A percentile compares a stretch with the other conserved stretches of the same genome.
Conservation (phyloP, 2,888 invertebrate species). For the Drosophila siamana region DNA sequence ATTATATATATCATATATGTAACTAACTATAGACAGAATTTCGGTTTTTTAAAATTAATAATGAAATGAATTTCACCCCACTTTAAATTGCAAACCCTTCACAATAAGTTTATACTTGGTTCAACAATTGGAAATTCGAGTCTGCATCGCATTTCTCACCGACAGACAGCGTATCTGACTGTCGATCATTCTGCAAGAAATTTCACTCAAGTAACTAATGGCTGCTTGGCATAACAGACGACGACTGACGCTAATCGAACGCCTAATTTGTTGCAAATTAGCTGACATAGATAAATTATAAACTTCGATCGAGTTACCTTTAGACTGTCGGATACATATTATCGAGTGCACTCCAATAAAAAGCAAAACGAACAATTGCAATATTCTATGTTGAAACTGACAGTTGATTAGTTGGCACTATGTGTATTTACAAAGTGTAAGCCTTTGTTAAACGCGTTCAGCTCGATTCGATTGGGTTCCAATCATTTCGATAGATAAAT, state of each 20-base stretch:
- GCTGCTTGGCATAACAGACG: slow-evolving; percentile 11
- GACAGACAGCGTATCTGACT: background rate
- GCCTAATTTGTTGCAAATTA: slow-evolving; percentile 48
- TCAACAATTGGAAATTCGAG: no score
- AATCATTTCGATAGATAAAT: slow-evolving; percentile 24
- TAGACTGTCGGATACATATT: slow-evolving; percentile 9
- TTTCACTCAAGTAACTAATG: slow-evolving; percentile 5
- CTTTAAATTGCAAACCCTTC: background rate
- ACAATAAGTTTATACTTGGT: no score
- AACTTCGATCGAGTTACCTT: slow-evolving; percentile 31
- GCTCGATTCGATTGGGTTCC: slow-evolving; percentile 41
- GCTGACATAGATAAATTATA: slow-evolving; percentile 38
- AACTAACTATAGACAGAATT: no score
- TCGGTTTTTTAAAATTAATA: no score
- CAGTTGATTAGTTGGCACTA: slow-evolving; percentile 43
- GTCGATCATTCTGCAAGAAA: slow-evolving; percentile 4
- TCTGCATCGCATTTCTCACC: no score
- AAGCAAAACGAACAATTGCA: background rate
- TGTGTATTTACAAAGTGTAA: slow-evolving; percentile 40
- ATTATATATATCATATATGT: no score
- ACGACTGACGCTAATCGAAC: slow-evolving; percentile 44
- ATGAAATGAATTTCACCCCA: no score
- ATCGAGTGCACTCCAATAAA: background rate
- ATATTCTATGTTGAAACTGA: slow-evolving; percentile 1
- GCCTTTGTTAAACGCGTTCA: slow-evolving; percentile 42